Conservation (phyloP, 2,113 vertebrate genomes). For the Charadrius vociferus region DNA sequence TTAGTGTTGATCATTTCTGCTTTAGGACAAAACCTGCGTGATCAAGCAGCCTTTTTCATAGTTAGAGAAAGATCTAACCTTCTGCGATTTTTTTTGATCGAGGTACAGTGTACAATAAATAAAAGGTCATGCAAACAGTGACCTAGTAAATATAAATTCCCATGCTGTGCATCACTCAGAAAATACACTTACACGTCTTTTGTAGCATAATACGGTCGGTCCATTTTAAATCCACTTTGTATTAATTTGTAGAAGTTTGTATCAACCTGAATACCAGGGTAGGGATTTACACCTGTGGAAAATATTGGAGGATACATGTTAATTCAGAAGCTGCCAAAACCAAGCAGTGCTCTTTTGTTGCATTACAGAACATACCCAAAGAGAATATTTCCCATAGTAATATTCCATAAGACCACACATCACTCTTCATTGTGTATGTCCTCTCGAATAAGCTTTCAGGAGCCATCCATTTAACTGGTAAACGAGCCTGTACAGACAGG, state of each 20-base stretch:
- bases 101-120: not conserved
- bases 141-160: not conserved
- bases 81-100: not conserved
- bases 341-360: not conserved
- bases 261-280: constrained; percentile 93
- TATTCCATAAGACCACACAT: constrained; percentile 96
- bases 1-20: not conserved
- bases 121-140: not conserved
- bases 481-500: constrained; percentile 80
- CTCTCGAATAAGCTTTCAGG: constrained; percentile 95
- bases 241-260: constrained; percentile 89
- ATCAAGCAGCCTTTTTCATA: not conserved
- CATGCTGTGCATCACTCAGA: not conserved
- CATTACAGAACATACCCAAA: constrained; percentile 77
- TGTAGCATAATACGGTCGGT: constrained; percentile 88
- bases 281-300: constrained; percentile 89
- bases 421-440: constrained; percentile 93
- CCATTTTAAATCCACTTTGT: constrained; percentile 93
- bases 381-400: constrained; percentile 99
- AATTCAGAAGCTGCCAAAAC: not conserved
- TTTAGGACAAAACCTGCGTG: not conserved
- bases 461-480: constrained; percentile 99
- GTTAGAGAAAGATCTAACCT: not conserved
- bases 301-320: not conserved
- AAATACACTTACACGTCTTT: constrained; percentile 83